Percentiles rank a stretch among this genome's conserved stretches.
phyloP scores from a whole-genome alignment of 2,888 invertebrate species.

The Pilophorus perplexus region DNA sequence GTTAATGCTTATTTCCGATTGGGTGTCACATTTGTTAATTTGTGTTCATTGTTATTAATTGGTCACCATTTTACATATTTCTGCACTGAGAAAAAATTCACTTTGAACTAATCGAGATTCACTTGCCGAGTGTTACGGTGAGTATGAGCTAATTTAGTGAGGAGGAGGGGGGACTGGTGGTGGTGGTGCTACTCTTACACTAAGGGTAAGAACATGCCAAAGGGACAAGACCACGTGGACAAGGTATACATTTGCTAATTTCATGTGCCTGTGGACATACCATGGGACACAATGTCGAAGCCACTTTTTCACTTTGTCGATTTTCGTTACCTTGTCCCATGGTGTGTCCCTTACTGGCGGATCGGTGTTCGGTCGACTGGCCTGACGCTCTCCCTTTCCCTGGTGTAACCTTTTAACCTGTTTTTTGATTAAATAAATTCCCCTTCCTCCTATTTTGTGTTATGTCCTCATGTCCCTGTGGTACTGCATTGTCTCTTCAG shows the following conservation, averaged over 20 bases:
- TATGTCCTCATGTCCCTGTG: background rate
- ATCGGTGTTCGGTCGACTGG: background rate
- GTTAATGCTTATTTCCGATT: too few relatives aligned
- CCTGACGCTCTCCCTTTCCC: background rate
- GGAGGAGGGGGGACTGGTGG: background rate
- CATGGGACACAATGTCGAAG: background rate
- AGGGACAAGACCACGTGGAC: background rate
- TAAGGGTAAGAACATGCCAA: background rate
- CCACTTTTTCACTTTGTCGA: too few relatives aligned
- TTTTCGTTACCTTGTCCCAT: background rate
- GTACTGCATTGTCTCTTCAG: background rate
- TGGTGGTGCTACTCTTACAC: background rate
- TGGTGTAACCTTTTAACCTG: background rate
- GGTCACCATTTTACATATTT: too few relatives aligned
- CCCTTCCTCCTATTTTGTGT: background rate
- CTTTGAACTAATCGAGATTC: too few relatives aligned
- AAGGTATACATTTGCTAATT: background rate
- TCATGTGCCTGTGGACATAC: background rate
- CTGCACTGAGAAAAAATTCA: too few relatives aligned
- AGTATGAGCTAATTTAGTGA: background rate
- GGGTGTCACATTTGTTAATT: background rate
- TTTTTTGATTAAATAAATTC: background rate
- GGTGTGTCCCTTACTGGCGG: background rate
- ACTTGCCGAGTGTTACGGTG: too few relatives aligned
- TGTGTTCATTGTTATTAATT: background rate